These are phyloP conservation scores for Malurus melanocephalus DNA, from an alignment of 2,113 vertebrate genomes.

Conservation along the genomic window DNA sequence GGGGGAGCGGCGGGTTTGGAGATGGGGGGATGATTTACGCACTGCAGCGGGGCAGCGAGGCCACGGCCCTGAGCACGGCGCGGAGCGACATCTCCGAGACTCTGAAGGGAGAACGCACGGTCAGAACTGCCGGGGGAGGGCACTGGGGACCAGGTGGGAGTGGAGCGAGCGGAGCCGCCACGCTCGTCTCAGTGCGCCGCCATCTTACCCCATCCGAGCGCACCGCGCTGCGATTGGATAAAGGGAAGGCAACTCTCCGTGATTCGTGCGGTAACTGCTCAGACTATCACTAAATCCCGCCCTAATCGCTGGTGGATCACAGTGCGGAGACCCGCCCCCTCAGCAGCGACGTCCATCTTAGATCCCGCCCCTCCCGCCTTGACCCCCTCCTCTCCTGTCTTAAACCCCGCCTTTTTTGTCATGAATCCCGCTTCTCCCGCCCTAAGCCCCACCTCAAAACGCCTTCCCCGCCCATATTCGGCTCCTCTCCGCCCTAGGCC, in stretches of 20 bases:
- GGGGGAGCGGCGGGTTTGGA: not conserved
- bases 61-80: not conserved
- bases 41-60: not conserved
- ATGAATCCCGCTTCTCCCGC: too few species aligned
- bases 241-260: rapidly evolving
- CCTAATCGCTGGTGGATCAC: rapidly evolving
- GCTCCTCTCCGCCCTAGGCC: not conserved
- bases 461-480: rapidly evolving
- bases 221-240: not conserved
- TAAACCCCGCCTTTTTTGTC: not conserved
- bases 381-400: not conserved
- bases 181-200: not conserved
- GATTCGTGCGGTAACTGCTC: rapidly evolving
- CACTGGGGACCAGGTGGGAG: not conserved
- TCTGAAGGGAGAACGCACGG: not conserved
- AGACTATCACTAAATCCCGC: rapidly evolving
- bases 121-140: rapidly evolving
- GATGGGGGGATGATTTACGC: not conserved
- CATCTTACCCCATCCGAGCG: not conserved
- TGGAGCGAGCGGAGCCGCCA: not conserved
- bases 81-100: not conserved
- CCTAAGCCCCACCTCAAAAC: not conserved
- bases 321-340: rapidly evolving
- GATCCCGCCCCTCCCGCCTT: not conserved
- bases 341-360: rapidly evolving